These are phyloP conservation scores for Helleia helle DNA, from an alignment of 2,888 invertebrate genomes.

Conservation along the genomic window DNA sequence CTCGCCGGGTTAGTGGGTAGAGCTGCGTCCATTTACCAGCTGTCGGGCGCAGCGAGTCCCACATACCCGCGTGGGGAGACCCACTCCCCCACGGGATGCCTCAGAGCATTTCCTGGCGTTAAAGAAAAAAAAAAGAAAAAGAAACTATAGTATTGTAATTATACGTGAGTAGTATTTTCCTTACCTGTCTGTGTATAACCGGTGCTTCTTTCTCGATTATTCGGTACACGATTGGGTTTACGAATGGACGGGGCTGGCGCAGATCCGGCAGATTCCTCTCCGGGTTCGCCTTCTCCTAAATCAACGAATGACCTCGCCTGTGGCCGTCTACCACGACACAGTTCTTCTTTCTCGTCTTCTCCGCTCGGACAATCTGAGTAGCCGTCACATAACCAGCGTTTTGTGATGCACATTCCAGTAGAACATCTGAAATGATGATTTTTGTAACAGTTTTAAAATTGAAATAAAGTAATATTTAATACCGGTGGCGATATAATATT, in stretches of 20 bases:
- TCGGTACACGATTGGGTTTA: constrained; percentile 35
- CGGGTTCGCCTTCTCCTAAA: constrained; percentile 27
- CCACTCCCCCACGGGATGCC: too few species aligned
- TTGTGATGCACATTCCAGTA: constrained; percentile 49
- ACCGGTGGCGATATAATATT: too few species aligned
- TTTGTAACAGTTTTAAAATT: background rate
- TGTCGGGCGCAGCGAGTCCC: too few species aligned
- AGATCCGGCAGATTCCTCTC: constrained; percentile 54
- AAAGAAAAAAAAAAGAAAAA: too few species aligned
- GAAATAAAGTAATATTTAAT: too few species aligned
- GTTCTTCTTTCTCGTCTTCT: constrained; percentile 44
- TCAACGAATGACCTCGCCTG: constrained; percentile 4
- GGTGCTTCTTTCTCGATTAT: constrained; percentile 17
- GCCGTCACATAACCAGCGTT: constrained; percentile 63
- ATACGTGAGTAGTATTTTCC: too few species aligned
- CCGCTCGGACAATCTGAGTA: constrained; percentile 58
- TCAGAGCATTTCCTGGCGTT: too few species aligned
- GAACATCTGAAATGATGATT: constrained; percentile 36
- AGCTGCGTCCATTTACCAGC: too few species aligned
- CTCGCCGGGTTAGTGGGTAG: too few species aligned
- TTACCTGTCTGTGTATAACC: background rate
- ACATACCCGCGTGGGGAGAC: too few species aligned
- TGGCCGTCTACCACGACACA: constrained; percentile 25
- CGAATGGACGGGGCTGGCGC: constrained; percentile 51
- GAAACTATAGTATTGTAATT: too few species aligned